A percentile compares a stretch with the other conserved stretches of the same genome.
phyloP scores from a whole-genome alignment of 2,888 invertebrate genomes.

The Gastracanthus pulcherrimus region DNA sequence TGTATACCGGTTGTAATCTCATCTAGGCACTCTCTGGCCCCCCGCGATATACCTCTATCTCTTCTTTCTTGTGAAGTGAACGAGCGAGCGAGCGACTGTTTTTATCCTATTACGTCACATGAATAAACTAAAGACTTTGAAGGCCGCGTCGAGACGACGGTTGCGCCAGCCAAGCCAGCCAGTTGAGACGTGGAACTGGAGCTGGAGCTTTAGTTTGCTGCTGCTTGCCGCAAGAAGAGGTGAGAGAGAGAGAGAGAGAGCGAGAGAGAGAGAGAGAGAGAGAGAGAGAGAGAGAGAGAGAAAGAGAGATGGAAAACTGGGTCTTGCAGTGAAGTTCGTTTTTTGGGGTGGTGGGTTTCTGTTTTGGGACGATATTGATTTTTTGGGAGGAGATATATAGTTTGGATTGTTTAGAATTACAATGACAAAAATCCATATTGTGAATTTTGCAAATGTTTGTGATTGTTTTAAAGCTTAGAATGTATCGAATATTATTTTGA shows the following conservation, averaged over 20 bases:
- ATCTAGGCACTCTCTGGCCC: conserved; percentile 73
- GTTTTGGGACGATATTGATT: no score
- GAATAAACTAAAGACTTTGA: conserved; percentile 76
- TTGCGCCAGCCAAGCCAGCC: background rate
- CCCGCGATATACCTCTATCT: background rate
- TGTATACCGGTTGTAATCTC: conserved; percentile 75
- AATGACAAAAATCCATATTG: no score
- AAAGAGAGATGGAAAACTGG: conserved; percentile 4
- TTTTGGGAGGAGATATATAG: no score
- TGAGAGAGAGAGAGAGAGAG: no score
- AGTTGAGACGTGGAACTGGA: background rate
- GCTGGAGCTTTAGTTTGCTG: conserved; percentile 33
- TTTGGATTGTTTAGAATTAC: no score
- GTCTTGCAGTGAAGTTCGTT: no score
- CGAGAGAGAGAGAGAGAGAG: no score
- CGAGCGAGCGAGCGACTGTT: conserved; percentile 68
- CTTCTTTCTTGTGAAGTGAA: background rate
- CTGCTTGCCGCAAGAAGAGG: background rate
- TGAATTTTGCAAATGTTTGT: no score
- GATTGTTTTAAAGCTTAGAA: no score
- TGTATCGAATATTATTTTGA: no score
- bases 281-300: background rate
- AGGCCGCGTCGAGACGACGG: conserved; percentile 62
- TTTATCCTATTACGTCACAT: conserved; percentile 77
- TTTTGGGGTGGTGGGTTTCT: no score